Percentiles rank a stretch among this genome's conserved stretches.
Conservation (phyloP, 2,113 vertebrate species). For the Oncorhynchus tshawytscha region DNA sequence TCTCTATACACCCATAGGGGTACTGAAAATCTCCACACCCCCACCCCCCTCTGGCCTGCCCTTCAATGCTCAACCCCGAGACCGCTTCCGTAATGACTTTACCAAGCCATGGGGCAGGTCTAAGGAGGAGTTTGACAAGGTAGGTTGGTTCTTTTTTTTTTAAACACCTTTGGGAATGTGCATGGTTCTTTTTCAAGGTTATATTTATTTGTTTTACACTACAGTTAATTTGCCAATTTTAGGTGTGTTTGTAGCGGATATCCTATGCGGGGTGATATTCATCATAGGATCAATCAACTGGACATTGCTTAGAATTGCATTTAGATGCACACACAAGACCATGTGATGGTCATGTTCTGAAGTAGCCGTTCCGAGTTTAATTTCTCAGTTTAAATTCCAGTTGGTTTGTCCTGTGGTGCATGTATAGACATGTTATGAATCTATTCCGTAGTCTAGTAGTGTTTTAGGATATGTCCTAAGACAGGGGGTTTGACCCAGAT, state of each 20-base stretch:
- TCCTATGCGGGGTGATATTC: not conserved
- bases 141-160: conserved; percentile 36
- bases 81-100: conserved; percentile 79
- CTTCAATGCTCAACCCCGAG: conserved; percentile 79
- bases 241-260: conserved; percentile 27
- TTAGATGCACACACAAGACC: not conserved
- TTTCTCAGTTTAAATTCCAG: not conserved
- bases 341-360: not conserved
- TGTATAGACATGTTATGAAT: not conserved
- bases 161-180: conserved; percentile 1
- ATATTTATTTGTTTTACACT: conserved; percentile 1
- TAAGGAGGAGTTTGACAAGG: conserved; percentile 77
- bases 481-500: not conserved
- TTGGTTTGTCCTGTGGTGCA: conserved; percentile 6
- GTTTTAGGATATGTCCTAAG: conserved; percentile 4
- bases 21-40: conserved; percentile 68
- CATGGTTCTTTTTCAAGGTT: conserved; percentile 7
- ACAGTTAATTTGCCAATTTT: conserved; percentile 16
- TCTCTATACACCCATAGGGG: conserved; percentile 76
- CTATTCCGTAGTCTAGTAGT: not conserved
- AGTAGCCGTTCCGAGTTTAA: not conserved
- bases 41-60: conserved; percentile 79
- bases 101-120: conserved; percentile 72
- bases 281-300: conserved; percentile 14
- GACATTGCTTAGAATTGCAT: not conserved